phyloP scores from a whole-genome alignment of 2,888 invertebrate genomes.

The Cenopis cana region DNA sequence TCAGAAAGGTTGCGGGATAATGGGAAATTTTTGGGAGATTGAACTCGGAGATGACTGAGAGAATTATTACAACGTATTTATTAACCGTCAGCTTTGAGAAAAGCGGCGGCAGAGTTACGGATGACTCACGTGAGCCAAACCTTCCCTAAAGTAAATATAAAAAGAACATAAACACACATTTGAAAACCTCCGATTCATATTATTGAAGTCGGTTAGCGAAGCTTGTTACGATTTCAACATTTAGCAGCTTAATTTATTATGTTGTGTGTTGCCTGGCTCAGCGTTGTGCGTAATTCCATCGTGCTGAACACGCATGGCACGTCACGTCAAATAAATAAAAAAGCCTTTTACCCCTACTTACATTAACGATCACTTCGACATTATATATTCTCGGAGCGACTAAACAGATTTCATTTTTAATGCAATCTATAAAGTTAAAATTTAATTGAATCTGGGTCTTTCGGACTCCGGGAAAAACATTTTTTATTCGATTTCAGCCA shows the following conservation, averaged over 20 bases:
- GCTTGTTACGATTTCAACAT: no score
- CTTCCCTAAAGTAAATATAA: background rate
- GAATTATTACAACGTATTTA: background rate
- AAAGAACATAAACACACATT: background rate
- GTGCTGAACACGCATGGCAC: no score
- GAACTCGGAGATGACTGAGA: background rate
- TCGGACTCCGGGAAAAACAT: background rate
- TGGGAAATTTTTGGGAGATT: background rate
- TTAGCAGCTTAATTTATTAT: no score
- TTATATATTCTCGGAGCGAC: constrained; percentile 24
- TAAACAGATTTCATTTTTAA: constrained; percentile 15
- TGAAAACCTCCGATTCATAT: background rate
- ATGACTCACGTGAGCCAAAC: background rate
- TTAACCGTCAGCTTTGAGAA: background rate
- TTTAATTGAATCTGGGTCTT: background rate
- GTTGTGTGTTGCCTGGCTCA: no score
- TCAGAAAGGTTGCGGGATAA: constrained; percentile 5
- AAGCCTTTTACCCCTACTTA: no score
- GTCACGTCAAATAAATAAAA: no score
- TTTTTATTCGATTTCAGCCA: background rate
- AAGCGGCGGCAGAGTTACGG: background rate
- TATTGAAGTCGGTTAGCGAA: no score
- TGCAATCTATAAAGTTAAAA: constrained; percentile 14
- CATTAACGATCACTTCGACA: constrained; percentile 21
- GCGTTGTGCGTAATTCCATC: no score